Percentiles rank a stretch among this genome's conserved stretches.
Conservation (phyloP, 2,113 vertebrate genomes). For the Triplophysa dalaica region DNA sequence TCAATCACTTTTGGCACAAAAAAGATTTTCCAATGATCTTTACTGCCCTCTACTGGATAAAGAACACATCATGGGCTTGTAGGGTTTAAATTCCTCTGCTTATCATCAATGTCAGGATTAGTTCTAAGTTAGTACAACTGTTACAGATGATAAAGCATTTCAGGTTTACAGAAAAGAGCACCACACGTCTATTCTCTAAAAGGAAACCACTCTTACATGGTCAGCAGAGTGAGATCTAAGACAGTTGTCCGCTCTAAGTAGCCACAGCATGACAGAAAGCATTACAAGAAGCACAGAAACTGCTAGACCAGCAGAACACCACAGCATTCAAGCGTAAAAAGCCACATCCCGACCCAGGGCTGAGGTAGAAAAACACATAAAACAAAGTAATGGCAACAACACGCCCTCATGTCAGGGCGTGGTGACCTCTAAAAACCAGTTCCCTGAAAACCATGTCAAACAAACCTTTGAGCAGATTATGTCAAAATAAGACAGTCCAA, state of each 20-base stretch:
- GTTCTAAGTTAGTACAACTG: not conserved
- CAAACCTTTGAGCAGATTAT: constrained; percentile 16
- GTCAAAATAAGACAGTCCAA: constrained; percentile 32
- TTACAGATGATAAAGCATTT: not conserved
- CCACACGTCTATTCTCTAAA: not conserved
- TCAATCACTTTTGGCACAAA: not conserved
- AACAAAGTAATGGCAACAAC: not conserved
- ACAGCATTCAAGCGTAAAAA: constrained; percentile 21
- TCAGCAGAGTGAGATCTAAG: not conserved
- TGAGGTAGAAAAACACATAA: not conserved
- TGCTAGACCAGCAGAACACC: not conserved
- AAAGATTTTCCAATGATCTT: not conserved
- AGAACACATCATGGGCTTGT: not conserved
- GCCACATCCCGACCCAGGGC: not conserved
- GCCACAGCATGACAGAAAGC: not conserved
- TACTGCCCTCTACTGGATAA: constrained; percentile 62
- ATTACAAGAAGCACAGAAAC: not conserved
- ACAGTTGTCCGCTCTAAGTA: not conserved
- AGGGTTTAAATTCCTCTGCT: too few species aligned
- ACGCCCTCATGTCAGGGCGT: not conserved
- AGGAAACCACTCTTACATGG: not conserved
- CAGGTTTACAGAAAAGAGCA: not conserved
- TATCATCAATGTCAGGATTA: too few species aligned
- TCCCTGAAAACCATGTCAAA: constrained; percentile 42
- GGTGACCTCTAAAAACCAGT: not conserved